A percentile compares a stretch with the other conserved stretches of the same genome.
These are phyloP conservation scores for Sarcoramphus papa DNA, from an alignment of 2,797 vertebrate species.

Conservation along the genomic window DNA sequence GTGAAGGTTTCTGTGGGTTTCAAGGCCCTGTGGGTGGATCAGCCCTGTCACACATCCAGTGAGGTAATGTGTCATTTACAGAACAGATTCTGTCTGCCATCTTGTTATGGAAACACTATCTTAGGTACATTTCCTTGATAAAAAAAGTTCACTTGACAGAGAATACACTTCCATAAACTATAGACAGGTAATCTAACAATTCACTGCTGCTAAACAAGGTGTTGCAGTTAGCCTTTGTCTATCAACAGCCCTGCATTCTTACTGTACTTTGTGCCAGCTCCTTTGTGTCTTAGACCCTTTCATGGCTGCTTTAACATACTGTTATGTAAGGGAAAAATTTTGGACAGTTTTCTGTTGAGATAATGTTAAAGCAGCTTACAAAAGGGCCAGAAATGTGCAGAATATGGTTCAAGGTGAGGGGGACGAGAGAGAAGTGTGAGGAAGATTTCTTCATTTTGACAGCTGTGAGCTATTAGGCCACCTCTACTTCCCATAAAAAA, in stretches of 20 bases:
- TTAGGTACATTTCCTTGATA: background rate
- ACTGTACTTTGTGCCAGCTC: background rate
- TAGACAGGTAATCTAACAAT: background rate
- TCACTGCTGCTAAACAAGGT: accelerated
- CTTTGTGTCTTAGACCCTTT: background rate
- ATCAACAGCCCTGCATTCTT: background rate
- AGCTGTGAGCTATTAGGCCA: background rate
- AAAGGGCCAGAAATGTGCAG: background rate
- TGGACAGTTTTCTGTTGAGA: background rate
- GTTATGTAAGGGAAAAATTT: background rate
- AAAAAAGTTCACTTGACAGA: background rate
- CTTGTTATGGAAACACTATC: background rate
- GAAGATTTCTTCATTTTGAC: background rate
- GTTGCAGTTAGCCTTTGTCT: background rate
- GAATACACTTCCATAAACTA: background rate
- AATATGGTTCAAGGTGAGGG: background rate
- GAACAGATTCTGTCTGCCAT: background rate
- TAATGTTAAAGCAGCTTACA: background rate
- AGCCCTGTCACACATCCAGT: background rate
- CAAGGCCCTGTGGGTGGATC: background rate
- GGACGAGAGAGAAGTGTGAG: background rate
- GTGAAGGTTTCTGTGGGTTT: background rate
- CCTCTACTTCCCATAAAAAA: background rate
- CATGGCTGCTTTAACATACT: background rate
- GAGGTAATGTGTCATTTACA: background rate